Percentiles rank a stretch among this genome's conserved stretches.
Evolutionary conservation across 2,113 vertebrate genomes (phyloP).

Genomic region (Chloebia gouldiae): DNA sequence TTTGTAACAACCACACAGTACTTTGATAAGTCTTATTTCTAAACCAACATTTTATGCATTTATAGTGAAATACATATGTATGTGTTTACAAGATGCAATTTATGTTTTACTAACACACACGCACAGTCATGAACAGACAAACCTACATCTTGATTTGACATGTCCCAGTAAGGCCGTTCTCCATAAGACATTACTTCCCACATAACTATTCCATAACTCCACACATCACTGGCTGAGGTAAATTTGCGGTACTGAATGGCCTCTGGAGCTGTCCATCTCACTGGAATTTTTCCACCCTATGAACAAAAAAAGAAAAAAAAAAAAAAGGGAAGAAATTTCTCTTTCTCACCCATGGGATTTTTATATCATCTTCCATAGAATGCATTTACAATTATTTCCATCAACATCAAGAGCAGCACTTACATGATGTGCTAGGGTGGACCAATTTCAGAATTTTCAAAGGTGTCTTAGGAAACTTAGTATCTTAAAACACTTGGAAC

Average conservation of each 20-base stretch:
- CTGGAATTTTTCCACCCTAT: conserved; percentile 98
- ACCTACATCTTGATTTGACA: conserved; percentile 99
- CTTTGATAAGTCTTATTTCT: neutral
- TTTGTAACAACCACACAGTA: neutral
- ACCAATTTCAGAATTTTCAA: neutral
- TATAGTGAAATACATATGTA: neutral
- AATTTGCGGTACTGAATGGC: conserved; percentile 98
- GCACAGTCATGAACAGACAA: neutral
- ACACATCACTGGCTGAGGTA: conserved; percentile 95
- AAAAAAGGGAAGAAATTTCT: neutral
- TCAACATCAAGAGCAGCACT: neutral
- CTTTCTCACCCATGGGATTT: neutral
- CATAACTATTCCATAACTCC: conserved; percentile 99
- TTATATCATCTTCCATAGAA: neutral
- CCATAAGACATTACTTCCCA: conserved; percentile 99
- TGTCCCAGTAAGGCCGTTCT: conserved; percentile 97
- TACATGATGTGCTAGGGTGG: neutral
- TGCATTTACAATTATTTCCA: neutral
- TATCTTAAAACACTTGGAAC: neutral
- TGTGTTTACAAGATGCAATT: neutral
- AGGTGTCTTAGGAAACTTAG: neutral
- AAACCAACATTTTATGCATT: neutral
- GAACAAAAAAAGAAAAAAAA: neutral
- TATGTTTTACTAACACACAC: neutral
- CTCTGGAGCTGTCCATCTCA: conserved; percentile 96